Base-by-base conservation (phyloP, 2,888 invertebrate genomes). In the Drosophila mimica region DNA sequence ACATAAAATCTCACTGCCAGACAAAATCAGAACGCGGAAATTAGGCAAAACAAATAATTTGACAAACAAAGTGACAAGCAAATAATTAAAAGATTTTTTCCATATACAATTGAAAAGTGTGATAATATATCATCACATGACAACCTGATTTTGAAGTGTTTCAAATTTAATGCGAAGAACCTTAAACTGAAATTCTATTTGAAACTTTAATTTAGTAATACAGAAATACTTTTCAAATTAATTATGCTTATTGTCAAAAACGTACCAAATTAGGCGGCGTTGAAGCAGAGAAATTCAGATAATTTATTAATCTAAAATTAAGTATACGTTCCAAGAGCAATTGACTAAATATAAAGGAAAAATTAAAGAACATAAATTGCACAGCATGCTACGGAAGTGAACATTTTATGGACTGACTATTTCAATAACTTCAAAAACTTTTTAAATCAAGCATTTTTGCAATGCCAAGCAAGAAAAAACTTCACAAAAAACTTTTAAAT, bases 401-500 rank as follows among this genome's bases (percentile, higher is more conserved):
- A n/a, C 30, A 40, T 40, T 40, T 40, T 40, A 56, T 40, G 25
- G 30, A 40, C 56, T 30, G 30, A 28, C n/a, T 30, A n/a, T 40
- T 54, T 38, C 30, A 20, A 38, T 30, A 15, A 11, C 36, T 25
- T 59, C 17, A 5, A 28, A 34, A 60, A 51, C 34, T 51, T 60
- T 60, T 51, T 13, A 51, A 25, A 34, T 52, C 15, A 60, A 60
- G n/a, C 15, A 51, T 52, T 28, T 51, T 9, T 51, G 51, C 34
- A 68, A 68, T 62, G 60, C 59, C 57, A 73, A 58, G 15, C 15
- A 15, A 46, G 46, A 25, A 46, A 46, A 46, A 46, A 25, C 46
- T 71, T 71, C 34, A 33, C 48, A 40, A n/a, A 33, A 63, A 59
- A 62, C 48, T 57, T 54, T n/a, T 31, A 64, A 36, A 56, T 74